A percentile compares a stretch with the other conserved stretches of the same genome.
Evolutionary conservation across 2,888 invertebrate species (phyloP).

Genomic region (Pseudococcus viburni): DNA sequence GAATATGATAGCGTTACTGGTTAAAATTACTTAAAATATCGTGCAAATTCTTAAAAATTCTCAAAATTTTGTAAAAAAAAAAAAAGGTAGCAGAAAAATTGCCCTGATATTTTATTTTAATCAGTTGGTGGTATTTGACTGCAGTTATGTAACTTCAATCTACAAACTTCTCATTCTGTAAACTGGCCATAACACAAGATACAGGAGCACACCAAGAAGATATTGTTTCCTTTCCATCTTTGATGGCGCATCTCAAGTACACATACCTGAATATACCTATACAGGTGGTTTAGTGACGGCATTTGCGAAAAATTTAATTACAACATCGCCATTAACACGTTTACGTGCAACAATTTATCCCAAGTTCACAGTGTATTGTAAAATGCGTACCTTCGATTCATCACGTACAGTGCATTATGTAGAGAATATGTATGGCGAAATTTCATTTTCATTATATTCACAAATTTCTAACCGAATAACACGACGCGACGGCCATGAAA

Average conservation of each 20-base stretch:
- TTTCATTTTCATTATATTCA: slow-evolving; percentile 7
- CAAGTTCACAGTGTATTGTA: slow-evolving; percentile 1
- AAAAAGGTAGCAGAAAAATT: too few species aligned
- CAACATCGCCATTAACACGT: neutral
- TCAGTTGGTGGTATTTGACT: too few species aligned
- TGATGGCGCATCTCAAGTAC: too few species aligned
- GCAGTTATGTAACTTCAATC: neutral
- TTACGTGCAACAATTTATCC: slow-evolving; percentile 9
- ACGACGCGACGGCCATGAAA: slow-evolving; percentile 1
- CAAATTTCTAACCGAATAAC: slow-evolving; percentile 7
- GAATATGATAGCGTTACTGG: too few species aligned
- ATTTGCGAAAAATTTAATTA: slow-evolving; percentile 30
- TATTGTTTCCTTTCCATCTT: too few species aligned
- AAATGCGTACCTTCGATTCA: neutral
- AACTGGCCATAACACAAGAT: neutral
- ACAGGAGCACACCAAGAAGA: too few species aligned
- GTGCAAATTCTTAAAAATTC: too few species aligned
- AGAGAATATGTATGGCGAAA: neutral
- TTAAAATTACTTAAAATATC: too few species aligned
- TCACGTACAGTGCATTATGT: neutral
- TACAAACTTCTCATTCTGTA: neutral
- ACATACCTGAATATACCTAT: neutral
- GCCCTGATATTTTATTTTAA: too few species aligned
- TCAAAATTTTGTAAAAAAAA: too few species aligned
- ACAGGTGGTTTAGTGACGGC: neutral